phyloP scores from a whole-genome alignment of 2,113 vertebrate species.

The Blennius ocellaris region DNA sequence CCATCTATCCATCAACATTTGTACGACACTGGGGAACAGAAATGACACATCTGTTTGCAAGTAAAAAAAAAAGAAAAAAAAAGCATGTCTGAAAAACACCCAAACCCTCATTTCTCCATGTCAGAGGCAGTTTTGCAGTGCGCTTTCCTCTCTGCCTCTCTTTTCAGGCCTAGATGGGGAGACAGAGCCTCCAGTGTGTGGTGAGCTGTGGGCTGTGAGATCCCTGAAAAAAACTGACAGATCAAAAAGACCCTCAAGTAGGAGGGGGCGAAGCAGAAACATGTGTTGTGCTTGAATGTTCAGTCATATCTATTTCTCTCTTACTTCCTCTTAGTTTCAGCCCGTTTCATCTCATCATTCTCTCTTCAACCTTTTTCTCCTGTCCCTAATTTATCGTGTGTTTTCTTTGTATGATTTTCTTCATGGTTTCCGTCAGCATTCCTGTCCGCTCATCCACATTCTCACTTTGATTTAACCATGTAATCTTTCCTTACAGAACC shows the following conservation, averaged over 20 bases:
- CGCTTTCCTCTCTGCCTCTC: constrained; percentile 4
- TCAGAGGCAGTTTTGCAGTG: constrained; percentile 45
- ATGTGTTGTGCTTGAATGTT: constrained; percentile 36
- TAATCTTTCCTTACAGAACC: background rate
- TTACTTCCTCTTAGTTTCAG: constrained; percentile 12
- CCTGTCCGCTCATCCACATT: constrained; percentile 2
- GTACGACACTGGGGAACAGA: constrained; percentile 4
- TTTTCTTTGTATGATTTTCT: background rate
- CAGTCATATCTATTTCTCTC: constrained; percentile 34
- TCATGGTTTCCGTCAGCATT: background rate
- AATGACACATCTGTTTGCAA: constrained; percentile 31
- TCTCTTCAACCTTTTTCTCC: background rate
- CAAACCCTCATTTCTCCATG: constrained; percentile 25
- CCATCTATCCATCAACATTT: constrained; percentile 16
- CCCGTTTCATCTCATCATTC: background rate
- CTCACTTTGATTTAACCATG: too few species aligned
- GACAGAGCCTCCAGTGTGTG: constrained; percentile 25
- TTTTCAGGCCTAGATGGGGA: constrained; percentile 6
- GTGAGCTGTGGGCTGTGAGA: constrained; percentile 48
- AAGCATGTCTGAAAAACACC: background rate
- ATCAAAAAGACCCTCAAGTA: constrained; percentile 55
- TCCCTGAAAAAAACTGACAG: constrained; percentile 42
- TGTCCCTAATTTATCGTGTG: background rate
- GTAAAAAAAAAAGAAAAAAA: constrained; percentile 29
- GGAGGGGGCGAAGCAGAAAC: constrained; percentile 47